Evolutionary conservation across 2,888 invertebrate genomes (phyloP), one percentile per base, ranked within the genome.

Genomic region (Cerceris rybyensis): DNA sequence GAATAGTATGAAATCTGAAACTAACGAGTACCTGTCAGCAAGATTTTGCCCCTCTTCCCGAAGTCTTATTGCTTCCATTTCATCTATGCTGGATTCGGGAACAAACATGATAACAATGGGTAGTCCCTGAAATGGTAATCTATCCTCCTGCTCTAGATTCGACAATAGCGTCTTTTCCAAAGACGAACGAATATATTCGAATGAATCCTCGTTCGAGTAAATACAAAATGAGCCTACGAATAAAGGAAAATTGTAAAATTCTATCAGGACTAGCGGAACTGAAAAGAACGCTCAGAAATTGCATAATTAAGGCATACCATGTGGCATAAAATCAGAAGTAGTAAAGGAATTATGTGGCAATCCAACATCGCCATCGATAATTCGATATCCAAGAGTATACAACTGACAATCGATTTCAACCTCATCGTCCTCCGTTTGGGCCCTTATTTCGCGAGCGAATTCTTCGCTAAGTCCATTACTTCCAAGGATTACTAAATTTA

Each of bases 51-150:
- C 98, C 91, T 98, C 98, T 88, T 97, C 97, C 79, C 97, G 95
- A 70, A 98, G 94, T 89, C 96, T 95, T 81, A 96, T 94, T n/a
- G 97, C 94, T 91, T 98, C 98, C 88, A 96, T 96, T 91, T 98
- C 97, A 84, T 96, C 96, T 91, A 97, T 95, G 75, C 94, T 94
- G 13, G 96, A 94, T 92, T 98, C 97, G 91, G 97, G 97, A 41
- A 98, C 96, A 92, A 98, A 97, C 93, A 98, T 96, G 87, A 98
- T 95, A 60, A 98, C 98, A 89, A 98, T 96, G 1, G 98, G 98
- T 83, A 98, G 93, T 79, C 96, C 93, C 93, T 98, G 97, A 92
- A 98, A 97, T 11, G 96, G 96, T 78, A 96, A 92, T 88, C 97
- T 96, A 90, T 98, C 98, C 89, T 98, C 98, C 87, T 97, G 96